Evolutionary conservation across 2,888 invertebrate genomes (phyloP).

Genomic region (Silvanus unidentatus): DNA sequence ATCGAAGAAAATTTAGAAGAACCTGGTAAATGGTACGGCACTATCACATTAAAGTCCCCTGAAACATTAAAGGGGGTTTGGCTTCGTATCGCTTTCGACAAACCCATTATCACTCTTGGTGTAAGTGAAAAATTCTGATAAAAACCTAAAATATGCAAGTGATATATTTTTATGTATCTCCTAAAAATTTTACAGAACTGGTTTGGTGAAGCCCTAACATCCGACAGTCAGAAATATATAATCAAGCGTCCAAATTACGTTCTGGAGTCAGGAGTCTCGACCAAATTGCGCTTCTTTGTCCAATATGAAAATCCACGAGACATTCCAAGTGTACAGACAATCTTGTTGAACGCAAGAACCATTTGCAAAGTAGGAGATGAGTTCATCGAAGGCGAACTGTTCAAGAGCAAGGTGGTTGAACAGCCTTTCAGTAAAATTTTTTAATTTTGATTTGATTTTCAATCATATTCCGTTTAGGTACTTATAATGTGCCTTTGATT

Average conservation of each 20-base stretch:
- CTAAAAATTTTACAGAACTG: constrained; percentile 39
- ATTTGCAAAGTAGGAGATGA: constrained; percentile 47
- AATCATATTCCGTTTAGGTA: no score
- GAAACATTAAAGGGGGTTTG: constrained; percentile 56
- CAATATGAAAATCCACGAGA: constrained; percentile 51
- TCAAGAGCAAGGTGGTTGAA: no score
- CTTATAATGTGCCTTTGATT: no score
- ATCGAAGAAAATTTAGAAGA: constrained; percentile 41
- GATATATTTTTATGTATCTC: no score
- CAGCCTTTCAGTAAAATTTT: no score
- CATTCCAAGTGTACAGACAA: constrained; percentile 38
- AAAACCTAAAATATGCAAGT: no score
- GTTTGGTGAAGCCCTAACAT: constrained; percentile 55
- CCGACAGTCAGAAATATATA: constrained; percentile 56
- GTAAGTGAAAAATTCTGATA: constrained; percentile 48
- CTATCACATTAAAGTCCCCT: constrained; percentile 51
- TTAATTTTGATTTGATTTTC: no score
- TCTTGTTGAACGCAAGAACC: constrained; percentile 52
- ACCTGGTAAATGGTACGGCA: constrained; percentile 55
- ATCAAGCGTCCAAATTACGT: constrained; percentile 55
- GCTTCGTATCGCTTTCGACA: constrained; percentile 54
- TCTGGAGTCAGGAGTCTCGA: constrained; percentile 51
- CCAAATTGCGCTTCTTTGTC: constrained; percentile 54
- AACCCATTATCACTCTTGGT: constrained; percentile 54
- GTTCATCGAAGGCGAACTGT: no score